Conservation (phyloP, 2,888 invertebrate genomes). For the Chouioia cunea region DNA sequence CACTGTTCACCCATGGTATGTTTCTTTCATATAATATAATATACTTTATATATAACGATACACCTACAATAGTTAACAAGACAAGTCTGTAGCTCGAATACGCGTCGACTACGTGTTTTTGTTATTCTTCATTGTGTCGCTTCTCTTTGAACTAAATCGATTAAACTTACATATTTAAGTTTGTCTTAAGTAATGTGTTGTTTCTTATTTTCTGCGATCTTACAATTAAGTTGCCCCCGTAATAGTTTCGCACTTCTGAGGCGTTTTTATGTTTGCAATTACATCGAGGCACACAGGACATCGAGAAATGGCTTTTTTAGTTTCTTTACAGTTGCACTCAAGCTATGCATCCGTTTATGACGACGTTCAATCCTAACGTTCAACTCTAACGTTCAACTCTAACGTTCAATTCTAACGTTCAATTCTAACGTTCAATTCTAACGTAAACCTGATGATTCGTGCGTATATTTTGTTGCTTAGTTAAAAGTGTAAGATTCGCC, state of each 20-base stretch:
- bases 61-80: conserved; percentile 67
- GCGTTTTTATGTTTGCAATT: conserved; percentile 39
- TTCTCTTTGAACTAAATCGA: conserved; percentile 49
- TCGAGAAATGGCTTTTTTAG: conserved; percentile 45
- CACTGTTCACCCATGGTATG: conserved; percentile 61
- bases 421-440: too few relatives aligned
- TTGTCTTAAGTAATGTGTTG: conserved; percentile 56
- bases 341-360: conserved; percentile 15
- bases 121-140: conserved; percentile 40
- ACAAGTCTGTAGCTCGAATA: conserved; percentile 60
- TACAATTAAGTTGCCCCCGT: conserved; percentile 39
- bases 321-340: conserved; percentile 21
- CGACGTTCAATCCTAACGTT: too few relatives aligned
- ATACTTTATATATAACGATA: conserved; percentile 57
- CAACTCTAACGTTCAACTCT: too few relatives aligned
- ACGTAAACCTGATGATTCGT: conserved; percentile 25
- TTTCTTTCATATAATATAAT: conserved; percentile 47
- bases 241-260: conserved; percentile 32
- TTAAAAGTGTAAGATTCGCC: conserved; percentile 5
- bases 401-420: too few relatives aligned
- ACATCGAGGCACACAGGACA: conserved; percentile 47
- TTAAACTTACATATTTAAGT: conserved; percentile 60
- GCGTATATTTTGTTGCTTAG: conserved; percentile 18
- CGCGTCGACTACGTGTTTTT: conserved; percentile 55
- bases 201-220: conserved; percentile 30